phyloP scores from a whole-genome alignment of 2,797 vertebrate species.

The Tarsius wallacei region DNA sequence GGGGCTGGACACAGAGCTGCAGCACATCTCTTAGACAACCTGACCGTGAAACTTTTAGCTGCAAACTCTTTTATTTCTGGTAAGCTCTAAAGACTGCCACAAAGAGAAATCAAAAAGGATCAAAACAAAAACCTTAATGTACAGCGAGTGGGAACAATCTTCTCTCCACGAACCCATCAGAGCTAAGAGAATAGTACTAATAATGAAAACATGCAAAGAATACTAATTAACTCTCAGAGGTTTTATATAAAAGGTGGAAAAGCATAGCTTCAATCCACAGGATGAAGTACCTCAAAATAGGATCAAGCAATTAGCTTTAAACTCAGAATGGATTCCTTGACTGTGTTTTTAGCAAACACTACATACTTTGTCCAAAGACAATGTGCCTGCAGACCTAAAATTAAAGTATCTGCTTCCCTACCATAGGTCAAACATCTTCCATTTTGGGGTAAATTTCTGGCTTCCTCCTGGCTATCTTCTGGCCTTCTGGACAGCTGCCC shows the following conservation, averaged over 20 bases:
- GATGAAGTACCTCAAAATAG: background rate
- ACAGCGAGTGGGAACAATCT: background rate
- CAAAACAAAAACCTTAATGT: background rate
- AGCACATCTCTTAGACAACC: background rate
- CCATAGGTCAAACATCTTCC: background rate
- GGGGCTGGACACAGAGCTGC: background rate
- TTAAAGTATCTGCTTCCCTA: background rate
- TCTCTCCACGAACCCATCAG: background rate
- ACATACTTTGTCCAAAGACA: background rate
- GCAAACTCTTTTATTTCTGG: background rate
- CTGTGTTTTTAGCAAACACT: background rate
- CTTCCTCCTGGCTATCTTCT: background rate
- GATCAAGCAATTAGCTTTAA: background rate
- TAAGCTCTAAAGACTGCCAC: background rate
- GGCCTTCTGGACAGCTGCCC: background rate
- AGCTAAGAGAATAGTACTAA: conserved; percentile 2
- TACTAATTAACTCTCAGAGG: background rate
- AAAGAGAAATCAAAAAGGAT: conserved; percentile 24
- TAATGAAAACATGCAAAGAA: background rate
- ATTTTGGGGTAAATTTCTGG: background rate
- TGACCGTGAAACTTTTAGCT: background rate
- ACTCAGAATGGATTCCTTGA: background rate
- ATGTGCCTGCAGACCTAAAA: background rate
- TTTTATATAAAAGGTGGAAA: background rate
- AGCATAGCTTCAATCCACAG: background rate